Evolutionary conservation across 2,888 invertebrate genomes (phyloP).

Genomic region (Harmothoe impar): DNA sequence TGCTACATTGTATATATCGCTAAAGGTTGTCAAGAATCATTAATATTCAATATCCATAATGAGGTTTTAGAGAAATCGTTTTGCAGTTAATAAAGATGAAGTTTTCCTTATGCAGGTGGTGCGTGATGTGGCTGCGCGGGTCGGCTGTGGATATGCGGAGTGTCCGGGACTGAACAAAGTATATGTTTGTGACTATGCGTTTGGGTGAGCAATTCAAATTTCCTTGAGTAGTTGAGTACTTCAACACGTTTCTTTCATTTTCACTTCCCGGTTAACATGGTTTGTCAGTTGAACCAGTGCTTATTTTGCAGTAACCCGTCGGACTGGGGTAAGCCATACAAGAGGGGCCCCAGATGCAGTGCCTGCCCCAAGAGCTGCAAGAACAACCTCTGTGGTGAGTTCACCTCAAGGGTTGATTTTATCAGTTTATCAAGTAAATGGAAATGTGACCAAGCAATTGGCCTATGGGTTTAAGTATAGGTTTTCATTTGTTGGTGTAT

Average conservation of each 20-base stretch:
- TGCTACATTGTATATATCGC: too few relatives aligned
- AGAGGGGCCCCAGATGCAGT: conserved; percentile 2
- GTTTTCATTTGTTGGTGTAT: background rate
- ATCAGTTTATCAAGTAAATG: too few relatives aligned
- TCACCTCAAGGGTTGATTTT: too few relatives aligned
- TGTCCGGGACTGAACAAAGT: conserved; percentile 16
- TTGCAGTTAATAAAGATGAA: too few relatives aligned
- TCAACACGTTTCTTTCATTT: too few relatives aligned
- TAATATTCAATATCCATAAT: too few relatives aligned
- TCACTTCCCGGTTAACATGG: too few relatives aligned
- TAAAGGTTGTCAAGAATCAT: too few relatives aligned
- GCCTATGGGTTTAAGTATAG: background rate
- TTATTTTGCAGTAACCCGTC: conserved; percentile 5
- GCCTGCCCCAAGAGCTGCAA: conserved; percentile 42
- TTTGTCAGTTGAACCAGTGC: too few relatives aligned
- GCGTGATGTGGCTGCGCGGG: conserved; percentile 32
- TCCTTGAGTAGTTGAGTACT: too few relatives aligned
- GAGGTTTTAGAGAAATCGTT: too few relatives aligned
- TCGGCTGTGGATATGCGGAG: conserved; percentile 45
- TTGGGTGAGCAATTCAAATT: conserved; percentile 4
- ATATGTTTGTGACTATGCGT: conserved; percentile 45
- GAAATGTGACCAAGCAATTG: too few relatives aligned
- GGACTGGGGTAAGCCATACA: conserved; percentile 49
- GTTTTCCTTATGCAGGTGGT: conserved; percentile 1
- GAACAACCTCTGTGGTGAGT: conserved; percentile 47